Conservation (phyloP, 2,888 invertebrate genomes). For the Autographa gamma region DNA sequence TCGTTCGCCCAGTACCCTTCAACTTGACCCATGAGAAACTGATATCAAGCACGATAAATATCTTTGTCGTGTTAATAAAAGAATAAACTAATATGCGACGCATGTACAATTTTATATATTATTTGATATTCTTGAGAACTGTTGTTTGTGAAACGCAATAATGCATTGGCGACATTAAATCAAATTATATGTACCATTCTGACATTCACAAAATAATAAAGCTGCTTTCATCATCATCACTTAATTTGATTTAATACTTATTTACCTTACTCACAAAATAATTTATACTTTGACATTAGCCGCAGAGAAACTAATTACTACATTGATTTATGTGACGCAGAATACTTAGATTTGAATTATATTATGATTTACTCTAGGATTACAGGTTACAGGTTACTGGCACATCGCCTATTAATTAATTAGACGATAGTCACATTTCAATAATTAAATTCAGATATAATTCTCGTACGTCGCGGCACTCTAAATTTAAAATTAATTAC, state of each 20-base stretch:
- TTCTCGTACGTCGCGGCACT: slow-evolving; percentile 28
- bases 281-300: background rate
- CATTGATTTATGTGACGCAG: slow-evolving; percentile 5
- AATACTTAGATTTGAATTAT: background rate
- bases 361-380: background rate
- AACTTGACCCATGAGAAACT: slow-evolving; percentile 34
- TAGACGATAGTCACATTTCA: slow-evolving; percentile 15
- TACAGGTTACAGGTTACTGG: background rate
- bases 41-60: slow-evolving; percentile 18
- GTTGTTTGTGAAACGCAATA: slow-evolving; percentile 54
- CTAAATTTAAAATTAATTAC: slow-evolving; percentile 32
- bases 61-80: slow-evolving; percentile 16
- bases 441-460: slow-evolving; percentile 18
- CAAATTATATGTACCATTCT: slow-evolving; percentile 69
- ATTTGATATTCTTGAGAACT: slow-evolving; percentile 33
- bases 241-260: slow-evolving; percentile 32
- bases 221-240: slow-evolving; percentile 62
- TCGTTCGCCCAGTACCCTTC: slow-evolving; percentile 18
- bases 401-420: slow-evolving; percentile 9
- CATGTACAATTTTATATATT: slow-evolving; percentile 12
- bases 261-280: slow-evolving; percentile 8
- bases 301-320: slow-evolving; percentile 1
- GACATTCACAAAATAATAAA: slow-evolving; percentile 55
- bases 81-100: background rate
- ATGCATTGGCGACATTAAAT: slow-evolving; percentile 64